A percentile compares a stretch with the other conserved stretches of the same genome.
Evolutionary conservation across 2,113 vertebrate species (phyloP).

Genomic region (Sminthopsis crassicaudata): DNA sequence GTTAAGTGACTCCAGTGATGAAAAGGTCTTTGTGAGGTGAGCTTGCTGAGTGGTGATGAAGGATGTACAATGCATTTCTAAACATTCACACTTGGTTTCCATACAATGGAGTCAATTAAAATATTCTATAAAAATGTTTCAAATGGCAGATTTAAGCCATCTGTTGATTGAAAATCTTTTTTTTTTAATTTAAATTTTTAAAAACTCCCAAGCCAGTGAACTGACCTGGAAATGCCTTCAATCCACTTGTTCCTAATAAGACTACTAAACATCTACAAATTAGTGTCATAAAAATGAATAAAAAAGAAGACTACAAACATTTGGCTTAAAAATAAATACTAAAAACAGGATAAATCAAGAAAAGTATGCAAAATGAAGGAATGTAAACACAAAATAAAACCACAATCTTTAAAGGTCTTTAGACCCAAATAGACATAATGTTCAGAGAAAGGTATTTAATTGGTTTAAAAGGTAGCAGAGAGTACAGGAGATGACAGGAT

Average conservation of each 20-base stretch:
- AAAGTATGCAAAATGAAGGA: slow-evolving; percentile 82
- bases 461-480: slow-evolving; percentile 86
- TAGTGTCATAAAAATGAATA: slow-evolving; percentile 82
- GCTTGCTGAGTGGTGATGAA: slow-evolving; percentile 31
- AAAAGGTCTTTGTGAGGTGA: slow-evolving; percentile 36
- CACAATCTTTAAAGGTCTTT: slow-evolving; percentile 82
- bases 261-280: slow-evolving; percentile 83
- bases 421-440: slow-evolving; percentile 79
- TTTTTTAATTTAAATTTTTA: slow-evolving; percentile 44
- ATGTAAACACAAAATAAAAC: slow-evolving; percentile 85
- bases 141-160: slow-evolving; percentile 60
- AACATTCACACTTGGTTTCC: slow-evolving; percentile 61
- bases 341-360: slow-evolving; percentile 84
- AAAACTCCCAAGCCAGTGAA: slow-evolving; percentile 62
- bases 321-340: slow-evolving; percentile 91
- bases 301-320: slow-evolving; percentile 81
- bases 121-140: slow-evolving; percentile 63
- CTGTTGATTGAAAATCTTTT: slow-evolving; percentile 52
- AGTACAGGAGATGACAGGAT: slow-evolving; percentile 64
- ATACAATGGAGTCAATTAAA: slow-evolving; percentile 70
- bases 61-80: slow-evolving; percentile 26
- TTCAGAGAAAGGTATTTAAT: slow-evolving; percentile 90
- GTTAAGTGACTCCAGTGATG: slow-evolving; percentile 34
- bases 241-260: slow-evolving; percentile 78
- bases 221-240: slow-evolving; percentile 66